Evolutionary conservation across 2,797 vertebrate genomes (phyloP), one percentile per base, ranked within the genome.

Genomic region (Mormyrus proboscirostris): DNA sequence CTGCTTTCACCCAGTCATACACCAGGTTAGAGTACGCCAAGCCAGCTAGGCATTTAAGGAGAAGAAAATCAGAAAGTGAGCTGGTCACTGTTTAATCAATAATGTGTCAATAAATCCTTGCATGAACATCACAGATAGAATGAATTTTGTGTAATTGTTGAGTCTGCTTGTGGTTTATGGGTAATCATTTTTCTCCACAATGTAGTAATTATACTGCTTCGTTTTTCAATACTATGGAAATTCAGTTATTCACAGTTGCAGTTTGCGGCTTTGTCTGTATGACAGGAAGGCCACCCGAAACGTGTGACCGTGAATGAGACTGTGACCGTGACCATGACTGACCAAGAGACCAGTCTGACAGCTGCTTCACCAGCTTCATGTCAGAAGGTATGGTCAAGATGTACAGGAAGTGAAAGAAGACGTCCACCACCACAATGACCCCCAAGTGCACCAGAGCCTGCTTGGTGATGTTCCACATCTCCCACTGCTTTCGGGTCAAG

Each of bases 391-490:
- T 98, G 50, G 98, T 98, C 93, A 99, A 93, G 95, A 99, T 99
- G 94, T 99, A 99, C 90, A 99, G 97, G 93, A 96, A 99, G 92
- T 99, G 99, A 93, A 99, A 99, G 94, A 98, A 97, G 92, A 98
- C 89, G 10, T 99, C 98, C 93, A 99, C 97, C 0, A 96, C 89
- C 10, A 98, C 7, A 51, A 99, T 94, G 57, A 95, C 93, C 49
- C 92, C 95, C 86, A 97, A 93, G 0, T 99, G 96, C 91, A 97
- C 65, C 57, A 97, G 88, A 0, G 97, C 98, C 6, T 95, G 95
- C 85, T 95, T 92, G 6, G 92, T 96, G 93, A 99, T 99, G 92
- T 92, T 96, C 98, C 95, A 97, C 96, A 99, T 94, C 94, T 99
- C 98, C 0, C 97, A 93, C 0, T 98, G 96, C 10, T 95, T 98